These are phyloP conservation scores for Eupithecia abbreviata DNA, from an alignment of 2,888 invertebrate genomes.

Conservation along the genomic window DNA sequence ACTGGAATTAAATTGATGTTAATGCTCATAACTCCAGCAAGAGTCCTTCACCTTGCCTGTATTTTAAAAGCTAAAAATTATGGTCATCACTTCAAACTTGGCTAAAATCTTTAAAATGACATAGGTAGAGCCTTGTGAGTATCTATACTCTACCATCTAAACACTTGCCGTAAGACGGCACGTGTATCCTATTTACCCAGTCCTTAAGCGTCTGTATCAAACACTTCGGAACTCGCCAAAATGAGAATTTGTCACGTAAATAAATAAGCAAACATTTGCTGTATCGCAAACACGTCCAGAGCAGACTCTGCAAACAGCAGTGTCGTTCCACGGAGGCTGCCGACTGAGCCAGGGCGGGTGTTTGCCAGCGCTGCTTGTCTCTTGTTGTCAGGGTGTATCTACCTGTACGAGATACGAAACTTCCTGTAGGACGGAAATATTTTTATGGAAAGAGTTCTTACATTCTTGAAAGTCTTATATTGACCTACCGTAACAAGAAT, in stretches of 20 bases:
- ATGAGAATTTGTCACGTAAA: constrained; percentile 45
- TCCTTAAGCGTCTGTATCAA: constrained; percentile 22
- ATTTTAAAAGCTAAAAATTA: neutral
- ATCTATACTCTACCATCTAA: neutral
- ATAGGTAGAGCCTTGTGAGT: neutral
- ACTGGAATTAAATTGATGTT: neutral
- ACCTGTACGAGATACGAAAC: neutral
- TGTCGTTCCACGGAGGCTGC: neutral
- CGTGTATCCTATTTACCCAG: constrained; percentile 21
- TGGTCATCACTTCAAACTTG: no score
- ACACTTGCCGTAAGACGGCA: constrained; percentile 7
- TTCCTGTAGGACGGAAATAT: neutral
- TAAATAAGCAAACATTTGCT: constrained; percentile 44
- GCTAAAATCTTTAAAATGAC: neutral
- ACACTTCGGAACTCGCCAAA: constrained; percentile 26
- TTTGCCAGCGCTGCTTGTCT: neutral
- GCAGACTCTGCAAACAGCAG: constrained; percentile 41
- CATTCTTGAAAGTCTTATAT: neutral
- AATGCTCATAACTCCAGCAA: neutral
- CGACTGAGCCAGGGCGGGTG: neutral
- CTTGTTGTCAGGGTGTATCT: neutral
- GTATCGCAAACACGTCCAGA: constrained; percentile 43
- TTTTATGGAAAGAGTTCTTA: neutral
- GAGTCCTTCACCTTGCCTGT: neutral
- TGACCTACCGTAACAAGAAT: neutral